Percentiles rank a stretch among this genome's conserved stretches.
These are phyloP conservation scores for Poeciliopsis prolifica DNA, from an alignment of 2,113 vertebrate genomes.

Conservation along the genomic window DNA sequence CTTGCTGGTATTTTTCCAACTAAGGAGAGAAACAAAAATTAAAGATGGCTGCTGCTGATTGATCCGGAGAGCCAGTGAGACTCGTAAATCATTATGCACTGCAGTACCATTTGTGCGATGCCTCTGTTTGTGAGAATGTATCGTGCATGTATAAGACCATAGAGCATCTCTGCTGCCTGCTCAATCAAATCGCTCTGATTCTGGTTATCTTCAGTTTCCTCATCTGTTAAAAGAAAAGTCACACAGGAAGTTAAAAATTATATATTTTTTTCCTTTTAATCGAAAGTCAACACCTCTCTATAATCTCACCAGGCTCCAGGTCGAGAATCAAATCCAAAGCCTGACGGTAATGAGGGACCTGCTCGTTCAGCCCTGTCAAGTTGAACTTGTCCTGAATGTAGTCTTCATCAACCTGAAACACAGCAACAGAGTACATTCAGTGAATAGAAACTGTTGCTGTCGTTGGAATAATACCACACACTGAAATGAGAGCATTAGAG, in stretches of 20 bases:
- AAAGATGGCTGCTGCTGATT: not conserved
- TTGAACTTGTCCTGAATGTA: slow-evolving; percentile 96
- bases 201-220: slow-evolving; percentile 92
- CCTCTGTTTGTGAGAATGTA: slow-evolving; percentile 95
- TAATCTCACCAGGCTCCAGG: slow-evolving; percentile 86
- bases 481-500: slow-evolving; percentile 18
- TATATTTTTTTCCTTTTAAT: not conserved
- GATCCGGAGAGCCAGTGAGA: not conserved
- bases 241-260: not conserved
- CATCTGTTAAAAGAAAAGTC: slow-evolving; percentile 76
- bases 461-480: not conserved
- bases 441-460: slow-evolving; percentile 10
- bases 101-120: slow-evolving; percentile 92
- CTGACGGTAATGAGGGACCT: slow-evolving; percentile 92
- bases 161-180: slow-evolving; percentile 94
- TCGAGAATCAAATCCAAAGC: slow-evolving; percentile 94
- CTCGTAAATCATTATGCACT: not conserved
- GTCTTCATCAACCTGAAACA: slow-evolving; percentile 89
- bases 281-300: not conserved
- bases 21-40: slow-evolving; percentile 44
- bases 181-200: slow-evolving; percentile 95
- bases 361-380: slow-evolving; percentile 91
- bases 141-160: slow-evolving; percentile 91
- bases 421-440: slow-evolving; percentile 3
- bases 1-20: slow-evolving; percentile 95